Conservation (phyloP, 2,113 vertebrate genomes). For the zebrafish (Danio rerio) region DNA sequence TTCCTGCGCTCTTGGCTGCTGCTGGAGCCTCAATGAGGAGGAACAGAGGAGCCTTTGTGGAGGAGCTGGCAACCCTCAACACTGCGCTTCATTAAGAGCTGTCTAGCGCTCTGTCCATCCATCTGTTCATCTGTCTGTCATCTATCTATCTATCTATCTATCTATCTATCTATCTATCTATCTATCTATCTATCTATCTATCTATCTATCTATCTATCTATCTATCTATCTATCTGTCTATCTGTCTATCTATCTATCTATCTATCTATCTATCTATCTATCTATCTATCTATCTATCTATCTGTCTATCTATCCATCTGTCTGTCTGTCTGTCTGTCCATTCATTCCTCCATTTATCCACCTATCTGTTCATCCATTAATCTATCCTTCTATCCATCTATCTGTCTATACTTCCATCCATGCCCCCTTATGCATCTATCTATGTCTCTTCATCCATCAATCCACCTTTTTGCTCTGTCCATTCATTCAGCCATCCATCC, state of each 20-base stretch:
- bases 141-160: slow-evolving; percentile 38
- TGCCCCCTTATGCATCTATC: too few relatives aligned
- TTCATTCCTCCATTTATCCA: not conserved
- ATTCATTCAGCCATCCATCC: too few relatives aligned
- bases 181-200: not conserved
- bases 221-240: not conserved
- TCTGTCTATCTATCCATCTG: not conserved
- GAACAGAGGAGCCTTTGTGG: slow-evolving; percentile 76
- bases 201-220: not conserved
- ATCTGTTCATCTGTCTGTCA: not conserved
- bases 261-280: not conserved
- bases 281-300: not conserved
- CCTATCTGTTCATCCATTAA: not conserved
- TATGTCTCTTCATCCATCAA: not conserved
- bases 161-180: not conserved
- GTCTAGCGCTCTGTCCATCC: not conserved
- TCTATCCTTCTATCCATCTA: not conserved
- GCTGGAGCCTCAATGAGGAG: slow-evolving; percentile 71
- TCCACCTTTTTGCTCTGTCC: too few relatives aligned
- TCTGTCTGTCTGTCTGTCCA: not conserved
- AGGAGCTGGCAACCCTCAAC: slow-evolving; percentile 68
- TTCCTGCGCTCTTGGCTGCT: slow-evolving; percentile 73
- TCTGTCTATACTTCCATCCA: not conserved
- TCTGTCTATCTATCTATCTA: not conserved
- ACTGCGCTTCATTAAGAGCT: slow-evolving; percentile 73